Base-by-base conservation (phyloP, 2,113 vertebrate species). In the Onychorhynchus coronatus region DNA sequence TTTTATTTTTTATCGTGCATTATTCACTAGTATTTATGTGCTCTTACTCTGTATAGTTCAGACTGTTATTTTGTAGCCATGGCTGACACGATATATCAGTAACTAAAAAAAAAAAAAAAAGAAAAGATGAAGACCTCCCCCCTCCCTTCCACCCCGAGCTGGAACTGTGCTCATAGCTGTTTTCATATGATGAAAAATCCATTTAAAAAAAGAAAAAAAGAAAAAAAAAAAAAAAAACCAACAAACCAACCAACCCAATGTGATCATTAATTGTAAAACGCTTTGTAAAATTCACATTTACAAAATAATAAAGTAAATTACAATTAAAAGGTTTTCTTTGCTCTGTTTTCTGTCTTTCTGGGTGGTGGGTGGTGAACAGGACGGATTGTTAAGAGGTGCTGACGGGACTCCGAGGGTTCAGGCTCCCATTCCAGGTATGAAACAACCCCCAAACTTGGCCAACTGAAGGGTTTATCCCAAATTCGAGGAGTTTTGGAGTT, bases 271-370 rank as follows among this genome's bases (percentile, higher is more conserved):
- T 97, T 97, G 97, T 97, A 97, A 98, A 97, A 95, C 97, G 98
- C 98, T 98, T 98, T 98, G 98, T 98, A 98, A 98, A 98, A 97
- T 98, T 97, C 98, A 98, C 98, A 98, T 98, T 98, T 98, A 98
- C 98, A 98, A 89, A 98, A 98, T 98, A 98, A 98, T 98, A 98
- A 98, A 98, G 98, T 97, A 94, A 97, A 97, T 97, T 95, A 97
- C 96, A 90, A 97, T 96, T 95, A 85, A 88, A 80, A 52, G 56
- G 15, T 46, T 56, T 35, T 8, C 35, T 71, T 46, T 8, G 31
- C 67, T 75, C 59, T 1, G 8, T 12, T 39, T 46, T 21, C 55
- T 52, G 56, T 55, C 39, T 12, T 17, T 41, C n/a, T 39, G 58
- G 76, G 50, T 5, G 2, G 4, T 14, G 91, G 78, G 2, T 8